Base-by-base conservation (phyloP, 1,140 invertebrate genomes). In the Luehdorfia chinensis region DNA sequence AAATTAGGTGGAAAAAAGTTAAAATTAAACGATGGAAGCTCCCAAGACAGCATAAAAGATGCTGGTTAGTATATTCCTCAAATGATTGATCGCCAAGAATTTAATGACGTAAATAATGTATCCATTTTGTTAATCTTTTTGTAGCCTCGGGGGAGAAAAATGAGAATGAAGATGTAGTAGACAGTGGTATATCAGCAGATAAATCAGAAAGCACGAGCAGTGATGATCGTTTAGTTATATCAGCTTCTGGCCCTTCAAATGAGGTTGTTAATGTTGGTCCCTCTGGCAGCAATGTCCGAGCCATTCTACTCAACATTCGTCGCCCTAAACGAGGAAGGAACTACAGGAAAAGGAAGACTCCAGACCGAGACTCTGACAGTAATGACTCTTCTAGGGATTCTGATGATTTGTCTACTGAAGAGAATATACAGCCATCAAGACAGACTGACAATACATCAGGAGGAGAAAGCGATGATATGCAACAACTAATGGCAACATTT, bases 191-290 rank as follows among this genome's bases (percentile, higher is more conserved):
- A 18, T 87, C 79, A 4, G 78, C 75, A 7, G 86, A 87, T 44
- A 87, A 87, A 45, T 87, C 84, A 13, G 86, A 87, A 53, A 87
- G 84, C 41, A 83, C 77, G 0, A 83, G 75, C 48, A 86, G 80
- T 30, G 84, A 88, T 13, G 79, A 83, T 34, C 59, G 55, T 2
- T 52, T 39, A 3, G 45, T 64, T 12, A 28, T 55, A 3, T 14
- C 63, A 1, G 41, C 47, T 3, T 66, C 64, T 28, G 76, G 54
- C 0, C 77, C 73, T 6, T 58, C 64, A 5, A 83, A 84, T 47
- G 68, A 76, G 34, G 46, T 79, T 2, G 75, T 78, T 1, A 57
- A 63, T n/a, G 67, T 57, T 3, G 74, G 67, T 1, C 70, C 81
- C 9, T 83, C 78, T 1, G 69, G 65, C 14, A 81, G 72, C 33